phyloP scores from a whole-genome alignment of 1,140 invertebrate species.

The Cephus cinctus region DNA sequence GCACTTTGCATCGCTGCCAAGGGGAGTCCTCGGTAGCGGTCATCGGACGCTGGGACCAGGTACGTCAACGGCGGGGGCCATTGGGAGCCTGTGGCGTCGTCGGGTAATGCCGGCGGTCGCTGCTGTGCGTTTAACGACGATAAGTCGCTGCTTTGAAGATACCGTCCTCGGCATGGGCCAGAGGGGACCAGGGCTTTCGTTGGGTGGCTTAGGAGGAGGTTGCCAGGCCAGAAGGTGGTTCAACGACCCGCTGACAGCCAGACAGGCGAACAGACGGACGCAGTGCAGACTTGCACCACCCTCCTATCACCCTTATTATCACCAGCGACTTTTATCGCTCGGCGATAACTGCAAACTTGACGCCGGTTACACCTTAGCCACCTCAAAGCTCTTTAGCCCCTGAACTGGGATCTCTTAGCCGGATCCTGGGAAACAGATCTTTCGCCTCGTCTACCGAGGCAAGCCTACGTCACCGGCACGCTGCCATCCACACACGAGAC shows the following conservation, averaged over 20 bases:
- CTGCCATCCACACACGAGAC: no score
- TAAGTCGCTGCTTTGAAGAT: slow-evolving; percentile 41
- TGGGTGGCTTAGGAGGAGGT: slow-evolving; percentile 13
- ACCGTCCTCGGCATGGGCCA: slow-evolving; percentile 20
- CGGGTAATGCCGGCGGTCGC: neutral
- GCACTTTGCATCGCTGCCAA: no score
- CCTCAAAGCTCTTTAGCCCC: no score
- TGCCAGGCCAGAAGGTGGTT: slow-evolving; percentile 35
- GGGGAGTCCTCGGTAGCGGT: no score
- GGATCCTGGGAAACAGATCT: no score
- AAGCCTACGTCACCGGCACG: no score
- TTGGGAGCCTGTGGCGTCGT: no score
- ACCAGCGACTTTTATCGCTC: slow-evolving; percentile 44
- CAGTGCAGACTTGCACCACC: slow-evolving; percentile 39
- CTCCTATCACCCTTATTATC: slow-evolving; percentile 40
- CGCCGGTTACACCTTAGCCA: slow-evolving; percentile 29
- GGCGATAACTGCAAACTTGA: slow-evolving; percentile 40
- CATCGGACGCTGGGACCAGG: no score
- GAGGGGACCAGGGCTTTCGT: slow-evolving; percentile 1
- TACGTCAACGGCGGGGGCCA: no score
- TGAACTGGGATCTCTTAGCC: no score
- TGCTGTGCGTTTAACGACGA: slow-evolving; percentile 28
- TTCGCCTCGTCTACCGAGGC: no score
- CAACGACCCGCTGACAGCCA: slow-evolving; percentile 44
- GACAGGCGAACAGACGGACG: slow-evolving; percentile 40